A percentile compares a stretch with the other conserved stretches of the same genome.
These are phyloP conservation scores for Druon quercuslanigerum DNA, from an alignment of 1,140 invertebrate genomes.

Conservation along the genomic window DNA sequence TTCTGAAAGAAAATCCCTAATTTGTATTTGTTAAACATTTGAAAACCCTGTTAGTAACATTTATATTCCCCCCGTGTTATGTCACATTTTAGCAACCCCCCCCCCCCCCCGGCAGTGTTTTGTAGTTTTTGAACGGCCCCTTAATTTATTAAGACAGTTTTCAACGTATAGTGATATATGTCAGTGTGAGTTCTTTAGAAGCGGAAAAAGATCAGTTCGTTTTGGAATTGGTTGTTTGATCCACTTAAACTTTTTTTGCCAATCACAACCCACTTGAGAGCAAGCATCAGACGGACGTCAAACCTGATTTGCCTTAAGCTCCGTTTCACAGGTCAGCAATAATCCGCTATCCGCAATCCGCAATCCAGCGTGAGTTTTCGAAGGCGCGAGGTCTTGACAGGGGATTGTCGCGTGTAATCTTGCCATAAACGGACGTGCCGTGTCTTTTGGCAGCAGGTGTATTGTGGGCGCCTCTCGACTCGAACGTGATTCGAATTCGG, in stretches of 20 bases:
- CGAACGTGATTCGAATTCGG: slow-evolving; percentile 25
- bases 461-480: slow-evolving; percentile 27
- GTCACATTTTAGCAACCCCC: too few relatives aligned
- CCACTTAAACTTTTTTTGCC: slow-evolving; percentile 21
- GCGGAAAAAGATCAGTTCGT: slow-evolving; percentile 9
- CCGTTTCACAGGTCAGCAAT: slow-evolving; percentile 2
- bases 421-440: slow-evolving; percentile 23
- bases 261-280: slow-evolving; percentile 19
- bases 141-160: background rate
- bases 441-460: slow-evolving; percentile 31
- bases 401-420: slow-evolving; percentile 28
- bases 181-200: slow-evolving; percentile 3
- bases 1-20: too few relatives aligned
- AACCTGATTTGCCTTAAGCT: slow-evolving; percentile 28
- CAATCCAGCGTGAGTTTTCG: background rate
- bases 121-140: too few relatives aligned
- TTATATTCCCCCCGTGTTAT: too few relatives aligned
- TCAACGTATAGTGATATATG: background rate
- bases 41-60: too few relatives aligned
- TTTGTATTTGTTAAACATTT: too few relatives aligned
- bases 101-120: background rate
- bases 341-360: background rate
- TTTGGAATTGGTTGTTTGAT: slow-evolving; percentile 23
- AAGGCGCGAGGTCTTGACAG: slow-evolving; percentile 9
- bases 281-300: slow-evolving; percentile 22